Base-by-base conservation (phyloP, 2,888 invertebrate species). In the Nipponacmea schrenckii region DNA sequence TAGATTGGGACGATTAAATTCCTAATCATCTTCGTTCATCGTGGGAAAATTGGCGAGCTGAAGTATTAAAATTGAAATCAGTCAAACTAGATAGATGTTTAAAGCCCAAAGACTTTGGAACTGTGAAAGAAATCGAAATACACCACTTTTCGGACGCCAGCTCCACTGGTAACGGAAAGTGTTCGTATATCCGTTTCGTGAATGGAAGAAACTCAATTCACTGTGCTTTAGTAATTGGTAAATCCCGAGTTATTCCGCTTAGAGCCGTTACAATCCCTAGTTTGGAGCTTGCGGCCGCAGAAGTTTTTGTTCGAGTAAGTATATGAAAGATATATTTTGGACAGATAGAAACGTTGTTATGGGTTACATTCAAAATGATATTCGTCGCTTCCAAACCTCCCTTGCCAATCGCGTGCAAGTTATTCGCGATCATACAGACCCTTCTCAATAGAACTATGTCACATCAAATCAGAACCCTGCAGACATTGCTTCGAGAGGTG, bases 1-100 rank as follows among this genome's bases (percentile, higher is more conserved):
- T 17, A 10, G 76, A 66, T 8, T 80, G 79, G 79, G 77, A 80
- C 46, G 70, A 69, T 45, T 70, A 73, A 10, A 56, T 77, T 0
- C 69, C 75, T 4, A 67, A 68, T 17, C 15, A 50, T 20, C 62
- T 71, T 14, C 31, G 27, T 24, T 27, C 48, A n/a, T 67, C 10
- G 64, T 79, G 27, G 62, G 68, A 17, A 44, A 48, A 17, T 46
- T 77, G 72, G 66, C 63, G 31, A 72, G 74, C 14, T 48, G 48
- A 73, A 67, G 62, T 68, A 50, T 20, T 46, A 66, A 65, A 31
- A 14, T n/a, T 45, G 62, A 17, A 46, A 46, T 15, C 12, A 1
- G 1, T 46, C 14, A 73, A 24, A 44, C 69, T 65, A 17, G 69
- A 62, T 3, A 66, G 63, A 45, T 64, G 63, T 64, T 71, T 62